These are phyloP conservation scores for Calephelis perditalis DNA, from an alignment of 2,888 invertebrate genomes.

Conservation along the genomic window DNA sequence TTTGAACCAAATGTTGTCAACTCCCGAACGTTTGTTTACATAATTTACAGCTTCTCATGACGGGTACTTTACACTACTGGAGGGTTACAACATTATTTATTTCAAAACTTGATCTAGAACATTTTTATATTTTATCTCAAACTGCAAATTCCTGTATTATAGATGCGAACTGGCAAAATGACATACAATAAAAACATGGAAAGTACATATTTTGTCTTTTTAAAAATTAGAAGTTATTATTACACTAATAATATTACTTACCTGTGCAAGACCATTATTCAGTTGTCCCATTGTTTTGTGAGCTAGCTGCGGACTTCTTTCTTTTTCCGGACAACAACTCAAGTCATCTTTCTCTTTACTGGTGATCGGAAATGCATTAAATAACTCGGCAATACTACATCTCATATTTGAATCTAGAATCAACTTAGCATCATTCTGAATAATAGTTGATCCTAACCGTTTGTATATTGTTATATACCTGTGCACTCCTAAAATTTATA, in stretches of 20 bases:
- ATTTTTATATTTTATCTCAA: no score
- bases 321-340: conserved; percentile 82
- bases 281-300: conserved; percentile 81
- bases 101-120: no score
- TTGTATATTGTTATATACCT: conserved; percentile 85
- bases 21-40: no score
- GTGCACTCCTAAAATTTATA: conserved; percentile 75
- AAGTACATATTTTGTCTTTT: no score
- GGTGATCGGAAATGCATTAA: conserved; percentile 83
- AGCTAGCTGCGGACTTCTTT: conserved; percentile 74
- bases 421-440: conserved; percentile 82
- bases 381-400: conserved; percentile 79
- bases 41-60: no score
- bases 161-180: no score
- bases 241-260: conserved; percentile 26
- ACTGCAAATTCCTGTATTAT: no score
- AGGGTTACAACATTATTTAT: no score
- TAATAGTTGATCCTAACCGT: conserved; percentile 81
- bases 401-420: conserved; percentile 80
- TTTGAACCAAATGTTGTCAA: no score
- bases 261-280: conserved; percentile 83
- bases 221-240: no score
- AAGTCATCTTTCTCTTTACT: conserved; percentile 84
- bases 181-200: no score
- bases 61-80: no score